Evolutionary conservation across 2,888 invertebrate species (phyloP), one percentile per base, ranked within the genome.

Genomic region (Conops quadrifasciatus): DNA sequence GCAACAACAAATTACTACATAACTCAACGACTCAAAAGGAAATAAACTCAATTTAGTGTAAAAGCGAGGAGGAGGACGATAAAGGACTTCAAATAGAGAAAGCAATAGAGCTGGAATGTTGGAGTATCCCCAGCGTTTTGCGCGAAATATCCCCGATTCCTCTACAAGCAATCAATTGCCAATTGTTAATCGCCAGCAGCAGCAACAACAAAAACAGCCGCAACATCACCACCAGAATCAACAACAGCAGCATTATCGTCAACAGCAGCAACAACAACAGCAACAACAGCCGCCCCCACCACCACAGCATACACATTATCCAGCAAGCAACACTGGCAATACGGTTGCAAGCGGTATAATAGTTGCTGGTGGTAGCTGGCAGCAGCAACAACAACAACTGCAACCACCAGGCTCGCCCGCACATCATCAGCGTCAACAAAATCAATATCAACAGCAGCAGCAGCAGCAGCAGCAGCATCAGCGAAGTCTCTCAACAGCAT

Each of bases 71-170:
- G 30, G 15, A 5, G 3, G 47, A 47, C 3, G 24, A 1, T n/a
- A 36, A 36, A 9, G n/a, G 28, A 59, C n/a, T n/a, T n/a, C n/a
- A n/a, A 15, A 26, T 21, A n/a, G 59, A 24, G 16, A 59, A 2
- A 21, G 56, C 21, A 56, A 56, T n/a, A n/a, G 76, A 79, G 77
- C 77, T 82, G 85, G 85, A 85, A 85, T 85, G 85, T 85, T 85
- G 85, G 85, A 85, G 82, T 84, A 85, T 82, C 84, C 85, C 80
- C 85, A 84, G 89, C 89, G 91, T 88, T 91, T 91, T 84, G 89
- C 89, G 87, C 91, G 91, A 87, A 90, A 90, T 89, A 91, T 91
- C 88, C 88, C 89, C 83, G 91, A 91, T 81, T 83, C 84, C 84
- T 84, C 82, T 81, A 78, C 78, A 78, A 79, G 78, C 80, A 80